Conservation (phyloP, 2,797 vertebrate species). For the Acanthurus tractus region DNA sequence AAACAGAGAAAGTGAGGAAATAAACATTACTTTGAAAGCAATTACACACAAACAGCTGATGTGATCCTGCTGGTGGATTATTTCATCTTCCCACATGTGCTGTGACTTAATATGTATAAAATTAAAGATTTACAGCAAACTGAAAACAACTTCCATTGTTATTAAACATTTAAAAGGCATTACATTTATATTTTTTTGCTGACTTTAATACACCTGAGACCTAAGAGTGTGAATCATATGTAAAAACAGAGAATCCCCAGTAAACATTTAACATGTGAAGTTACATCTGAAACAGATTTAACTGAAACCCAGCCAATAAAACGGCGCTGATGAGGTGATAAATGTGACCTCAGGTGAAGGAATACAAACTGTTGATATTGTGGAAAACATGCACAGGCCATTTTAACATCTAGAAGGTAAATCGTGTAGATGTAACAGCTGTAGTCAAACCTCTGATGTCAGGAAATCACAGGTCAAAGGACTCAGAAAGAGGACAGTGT, state of each 20-base stretch:
- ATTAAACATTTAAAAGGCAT: too few species aligned
- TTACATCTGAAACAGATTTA: conserved; percentile 1
- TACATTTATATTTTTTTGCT: neutral
- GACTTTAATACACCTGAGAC: neutral
- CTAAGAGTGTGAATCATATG: neutral
- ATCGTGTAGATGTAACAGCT: neutral
- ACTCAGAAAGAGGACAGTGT: neutral
- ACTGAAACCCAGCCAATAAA: neutral
- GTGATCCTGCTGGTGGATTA: neutral
- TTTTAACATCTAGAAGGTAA: neutral
- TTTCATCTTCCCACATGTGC: too few species aligned
- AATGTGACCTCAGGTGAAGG: conserved; percentile 3
- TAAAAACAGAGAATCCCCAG: neutral
- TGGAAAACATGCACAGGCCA: neutral
- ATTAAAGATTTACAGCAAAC: too few species aligned
- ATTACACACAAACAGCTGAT: neutral
- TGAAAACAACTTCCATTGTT: too few species aligned
- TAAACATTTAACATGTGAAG: neutral
- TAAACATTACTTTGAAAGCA: neutral
- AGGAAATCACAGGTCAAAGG: neutral
- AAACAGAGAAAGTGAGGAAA: neutral
- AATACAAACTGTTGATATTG: conserved; percentile 3
- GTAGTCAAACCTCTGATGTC: conserved; percentile 9
- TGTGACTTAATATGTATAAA: too few species aligned
- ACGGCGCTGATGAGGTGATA: conserved; percentile 9